These are phyloP conservation scores for Himalopsyche phryganea DNA, from an alignment of 1,140 invertebrate species.

Conservation along the genomic window DNA sequence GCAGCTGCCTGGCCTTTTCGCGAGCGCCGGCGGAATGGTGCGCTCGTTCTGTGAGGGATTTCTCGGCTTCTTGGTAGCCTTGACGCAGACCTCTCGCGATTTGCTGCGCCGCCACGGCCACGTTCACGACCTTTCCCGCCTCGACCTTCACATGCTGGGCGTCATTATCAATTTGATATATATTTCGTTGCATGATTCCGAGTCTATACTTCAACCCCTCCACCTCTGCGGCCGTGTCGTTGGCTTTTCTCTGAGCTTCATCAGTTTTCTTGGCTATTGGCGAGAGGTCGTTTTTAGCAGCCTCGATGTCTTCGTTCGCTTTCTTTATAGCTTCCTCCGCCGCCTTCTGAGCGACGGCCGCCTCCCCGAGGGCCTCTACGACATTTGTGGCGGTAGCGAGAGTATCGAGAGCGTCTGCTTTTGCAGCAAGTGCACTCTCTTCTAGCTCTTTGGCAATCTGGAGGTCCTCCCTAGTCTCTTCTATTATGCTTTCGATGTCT, in stretches of 20 bases:
- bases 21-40: slow-evolving; percentile 57
- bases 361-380: slow-evolving; percentile 60
- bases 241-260: slow-evolving; percentile 69
- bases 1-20: slow-evolving; percentile 66
- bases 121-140: slow-evolving; percentile 49
- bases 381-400: slow-evolving; percentile 57
- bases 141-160: slow-evolving; percentile 57
- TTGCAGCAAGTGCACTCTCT: slow-evolving; percentile 69
- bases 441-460: slow-evolving; percentile 71
- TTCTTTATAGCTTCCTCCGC: slow-evolving; percentile 75
- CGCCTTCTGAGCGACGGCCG: slow-evolving; percentile 70
- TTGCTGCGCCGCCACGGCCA: slow-evolving; percentile 47
- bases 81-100: slow-evolving; percentile 45
- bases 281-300: slow-evolving; percentile 70
- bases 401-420: slow-evolving; percentile 62
- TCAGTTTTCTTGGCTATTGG: slow-evolving; percentile 64
- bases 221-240: slow-evolving; percentile 67
- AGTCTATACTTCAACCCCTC: slow-evolving; percentile 63
- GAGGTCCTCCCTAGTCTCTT: slow-evolving; percentile 77
- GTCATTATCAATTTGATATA: slow-evolving; percentile 68
- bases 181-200: slow-evolving; percentile 70
- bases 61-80: slow-evolving; percentile 47
- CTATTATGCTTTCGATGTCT: slow-evolving; percentile 85
- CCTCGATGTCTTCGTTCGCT: slow-evolving; percentile 73
- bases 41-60: slow-evolving; percentile 46